Evolutionary conservation across 1,140 invertebrate species (phyloP).

Genomic region (Panagrolaimus sp.): DNA sequence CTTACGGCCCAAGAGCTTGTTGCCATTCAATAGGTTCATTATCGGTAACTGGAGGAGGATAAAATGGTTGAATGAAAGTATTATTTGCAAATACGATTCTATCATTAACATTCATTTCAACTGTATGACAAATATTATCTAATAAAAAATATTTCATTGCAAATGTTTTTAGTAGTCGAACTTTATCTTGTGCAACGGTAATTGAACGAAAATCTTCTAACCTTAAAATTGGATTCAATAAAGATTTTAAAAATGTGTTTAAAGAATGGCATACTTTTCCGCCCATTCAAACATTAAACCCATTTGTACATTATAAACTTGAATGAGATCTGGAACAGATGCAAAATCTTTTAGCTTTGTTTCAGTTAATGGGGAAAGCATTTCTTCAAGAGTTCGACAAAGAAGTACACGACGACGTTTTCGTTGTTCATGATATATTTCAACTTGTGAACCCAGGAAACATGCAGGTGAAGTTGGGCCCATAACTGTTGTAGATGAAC

Average conservation of each 20-base stretch:
- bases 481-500: slow-evolving; percentile 12
- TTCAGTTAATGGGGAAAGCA: slow-evolving; percentile 32
- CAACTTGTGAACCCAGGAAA: slow-evolving; percentile 30
- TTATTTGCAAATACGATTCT: slow-evolving; percentile 43
- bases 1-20: slow-evolving; percentile 33
- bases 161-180: slow-evolving; percentile 40
- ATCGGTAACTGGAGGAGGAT: slow-evolving; percentile 14
- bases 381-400: slow-evolving; percentile 49
- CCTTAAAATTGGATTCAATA: too few relatives aligned
- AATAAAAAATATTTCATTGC: slow-evolving; percentile 43
- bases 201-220: slow-evolving; percentile 32
- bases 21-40: slow-evolving; percentile 23
- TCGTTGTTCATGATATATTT: slow-evolving; percentile 43
- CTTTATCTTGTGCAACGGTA: slow-evolving; percentile 33
- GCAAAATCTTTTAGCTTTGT: slow-evolving; percentile 27
- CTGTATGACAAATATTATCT: slow-evolving; percentile 51
- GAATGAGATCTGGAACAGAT: slow-evolving; percentile 36
- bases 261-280: slow-evolving; percentile 19
- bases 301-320: slow-evolving; percentile 37
- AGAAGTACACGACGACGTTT: slow-evolving; percentile 46
- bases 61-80: slow-evolving; percentile 25
- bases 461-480: slow-evolving; percentile 21
- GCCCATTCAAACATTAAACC: slow-evolving; percentile 41
- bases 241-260: too few relatives aligned
- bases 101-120: slow-evolving; percentile 40